Conservation (phyloP, 2,888 invertebrate species). For the Callyntrura sp. region DNA sequence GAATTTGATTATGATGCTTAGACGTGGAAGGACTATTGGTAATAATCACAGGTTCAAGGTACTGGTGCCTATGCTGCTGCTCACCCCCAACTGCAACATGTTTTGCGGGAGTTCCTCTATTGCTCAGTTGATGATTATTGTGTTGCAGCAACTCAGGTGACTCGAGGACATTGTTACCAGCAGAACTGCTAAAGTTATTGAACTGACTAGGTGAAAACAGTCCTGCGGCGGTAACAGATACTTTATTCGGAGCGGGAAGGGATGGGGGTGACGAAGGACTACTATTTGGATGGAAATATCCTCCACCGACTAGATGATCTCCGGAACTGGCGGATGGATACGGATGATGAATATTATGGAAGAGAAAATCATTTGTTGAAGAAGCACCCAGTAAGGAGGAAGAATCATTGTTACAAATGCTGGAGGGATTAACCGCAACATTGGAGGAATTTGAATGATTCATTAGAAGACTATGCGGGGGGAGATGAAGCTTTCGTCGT, state of each 20-base stretch:
- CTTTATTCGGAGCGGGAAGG: constrained; percentile 30
- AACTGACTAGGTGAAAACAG: constrained; percentile 54
- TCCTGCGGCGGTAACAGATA: constrained; percentile 14
- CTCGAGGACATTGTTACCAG: constrained; percentile 37
- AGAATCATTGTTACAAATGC: constrained; percentile 42
- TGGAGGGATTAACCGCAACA: constrained; percentile 60
- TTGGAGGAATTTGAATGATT: constrained; percentile 4
- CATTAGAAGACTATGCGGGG: constrained; percentile 13
- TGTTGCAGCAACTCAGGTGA: constrained; percentile 43
- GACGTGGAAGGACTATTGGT: constrained; percentile 77
- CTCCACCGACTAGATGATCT: constrained; percentile 28
- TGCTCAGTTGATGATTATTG: constrained; percentile 31
- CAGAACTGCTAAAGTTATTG: constrained; percentile 12
- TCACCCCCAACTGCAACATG: constrained; percentile 23
- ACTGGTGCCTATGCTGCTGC: constrained; percentile 79
- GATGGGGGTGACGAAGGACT: constrained; percentile 33
- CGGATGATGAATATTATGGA: constrained; percentile 3
- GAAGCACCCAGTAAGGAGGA: constrained; percentile 40
- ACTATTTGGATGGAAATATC: constrained; percentile 36
- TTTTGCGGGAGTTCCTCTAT: constrained; percentile 60
- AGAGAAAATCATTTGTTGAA: constrained; percentile 41
- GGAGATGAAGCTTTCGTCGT: constrained; percentile 70
- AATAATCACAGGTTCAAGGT: constrained; percentile 82
- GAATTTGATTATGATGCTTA: constrained; percentile 65
- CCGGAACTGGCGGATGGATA: neutral